Evolutionary conservation across 2,113 vertebrate species (phyloP), one percentile per base, ranked within the genome.

Genomic region (Strigops habroptila): DNA sequence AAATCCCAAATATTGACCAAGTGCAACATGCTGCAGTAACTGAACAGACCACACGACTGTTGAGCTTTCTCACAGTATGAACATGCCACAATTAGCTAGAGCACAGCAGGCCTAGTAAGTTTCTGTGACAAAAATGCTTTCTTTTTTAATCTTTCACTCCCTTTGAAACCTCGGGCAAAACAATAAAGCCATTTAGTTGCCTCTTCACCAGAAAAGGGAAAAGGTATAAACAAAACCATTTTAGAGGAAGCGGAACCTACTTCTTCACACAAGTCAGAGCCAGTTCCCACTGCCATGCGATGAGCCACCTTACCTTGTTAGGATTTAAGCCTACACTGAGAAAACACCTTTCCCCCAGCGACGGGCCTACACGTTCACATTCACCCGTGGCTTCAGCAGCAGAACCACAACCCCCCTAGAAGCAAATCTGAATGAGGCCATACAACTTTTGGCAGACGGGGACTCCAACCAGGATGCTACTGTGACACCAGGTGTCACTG

Each of bases 101-200:
- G 37, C 19, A 41, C 43, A 59, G n/a, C 46, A 82, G 28, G 24
- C 49, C 33, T 33, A 48, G 1, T 2, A 48, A 31, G 23, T 17
- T 65, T 87, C 18, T 30, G 16, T 46, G 6, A 62, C 15, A 35
- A 46, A 49, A 14, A 41, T 7, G 14, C 24, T 46, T 90, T 33
- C 18, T 53, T 37, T n/a, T 43, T 0, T 0, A 19, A 33, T 37
- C 67, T 41, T 84, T 59, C 44, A 53, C 23, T 46, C 12, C 14
- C 31, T 85, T 41, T 43, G 23, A 65, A 82, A 85, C 31, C 33
- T 73, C 8, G 11, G 8, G n/a, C 16, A 30, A 69, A 91, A 70
- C 21, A 67, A 48, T 10, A 49, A 77, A 87, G 67, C 11, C 11
- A 31, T 15, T 57, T 8, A 53, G 13, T 18, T 53, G 33, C 5